Evolutionary conservation across 2,888 invertebrate species (phyloP), one percentile per base, ranked within the genome.

Genomic region (Andrena haemorrhoa): DNA sequence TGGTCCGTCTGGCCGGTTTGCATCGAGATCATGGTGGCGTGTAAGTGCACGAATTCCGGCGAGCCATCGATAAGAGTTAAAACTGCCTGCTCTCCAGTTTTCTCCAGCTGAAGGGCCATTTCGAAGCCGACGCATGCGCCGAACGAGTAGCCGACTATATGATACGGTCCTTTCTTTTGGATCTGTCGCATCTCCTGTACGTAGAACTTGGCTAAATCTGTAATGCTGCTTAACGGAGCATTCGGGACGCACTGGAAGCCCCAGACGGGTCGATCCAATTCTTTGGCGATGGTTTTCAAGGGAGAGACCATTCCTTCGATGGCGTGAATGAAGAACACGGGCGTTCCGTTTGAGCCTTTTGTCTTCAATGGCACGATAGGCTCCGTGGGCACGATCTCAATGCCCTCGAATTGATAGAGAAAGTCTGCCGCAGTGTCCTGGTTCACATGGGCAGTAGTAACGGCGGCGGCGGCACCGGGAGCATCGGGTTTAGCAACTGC

Each of bases 41-140:
- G 97, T 87, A 96, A 95, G 74, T 96, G 96, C 7, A 98, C 96
- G 94, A 97, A 98, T 51, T 96, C 96, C 5, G 97, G 98, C 31
- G 98, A 98, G 58, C 99, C 99, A 94, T 99, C 99, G 88, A 99
- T 95, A 88, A 99, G 95, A 87, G 97, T 96, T 51, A 98, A 94
- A 65, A 95, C 95, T 41, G 95, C 95, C 83, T 92, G 94, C 90
- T 96, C 95, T 2, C 95, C 95, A 47, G 90, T 94, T 86, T 95
- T 94, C 92, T 98, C 97, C 73, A 99, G 94, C 93, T 97, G 97
- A 47, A 97, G 94, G 33, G 98, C 98, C 96, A 99, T 99, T 95
- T 99, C 99, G 93, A 98, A 98, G 23, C 98, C 98, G 49, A 99
- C 97, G 89, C 97, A 96, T 58, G 98, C 98, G 83, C 99, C 99